Evolutionary conservation across 2,888 invertebrate genomes (phyloP).

Genomic region (Diploptera punctata): DNA sequence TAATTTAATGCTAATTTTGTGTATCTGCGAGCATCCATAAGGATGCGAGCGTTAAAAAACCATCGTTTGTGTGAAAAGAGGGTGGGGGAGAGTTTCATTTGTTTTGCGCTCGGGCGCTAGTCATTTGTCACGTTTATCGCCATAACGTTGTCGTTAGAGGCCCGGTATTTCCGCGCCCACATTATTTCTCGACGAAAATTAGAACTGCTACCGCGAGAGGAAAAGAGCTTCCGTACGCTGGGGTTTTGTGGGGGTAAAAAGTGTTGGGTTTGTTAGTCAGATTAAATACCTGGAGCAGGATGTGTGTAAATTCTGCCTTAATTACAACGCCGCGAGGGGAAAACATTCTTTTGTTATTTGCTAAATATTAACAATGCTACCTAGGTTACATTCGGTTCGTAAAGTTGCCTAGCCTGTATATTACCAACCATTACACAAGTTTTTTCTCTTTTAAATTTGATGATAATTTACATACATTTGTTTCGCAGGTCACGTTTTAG

Average conservation of each 20-base stretch:
- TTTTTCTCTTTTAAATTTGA: no score
- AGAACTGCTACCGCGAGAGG: constrained; percentile 22
- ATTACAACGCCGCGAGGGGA: constrained; percentile 8
- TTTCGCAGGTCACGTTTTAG: no score
- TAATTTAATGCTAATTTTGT: constrained; percentile 7
- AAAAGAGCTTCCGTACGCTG: constrained; percentile 23
- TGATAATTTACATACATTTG: no score
- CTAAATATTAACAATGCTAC: no score
- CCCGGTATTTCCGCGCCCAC: constrained; percentile 22
- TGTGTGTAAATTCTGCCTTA: constrained; percentile 26
- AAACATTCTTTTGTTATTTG: not conserved
- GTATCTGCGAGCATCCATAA: constrained; percentile 3
- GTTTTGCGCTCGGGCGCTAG: constrained; percentile 24
- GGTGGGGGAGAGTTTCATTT: constrained; percentile 31
- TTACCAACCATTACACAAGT: no score
- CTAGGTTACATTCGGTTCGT: no score
- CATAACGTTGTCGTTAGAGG: constrained; percentile 29
- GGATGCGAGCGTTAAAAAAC: not conserved
- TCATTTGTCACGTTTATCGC: constrained; percentile 39
- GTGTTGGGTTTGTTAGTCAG: constrained; percentile 22
- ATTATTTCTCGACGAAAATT: constrained; percentile 31
- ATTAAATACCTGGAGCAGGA: constrained; percentile 24
- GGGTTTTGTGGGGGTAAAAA: constrained; percentile 4
- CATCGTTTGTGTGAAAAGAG: not conserved
- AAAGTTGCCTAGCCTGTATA: no score